phyloP scores from a whole-genome alignment of 2,113 vertebrate genomes.

The Alligator mississippiensis region DNA sequence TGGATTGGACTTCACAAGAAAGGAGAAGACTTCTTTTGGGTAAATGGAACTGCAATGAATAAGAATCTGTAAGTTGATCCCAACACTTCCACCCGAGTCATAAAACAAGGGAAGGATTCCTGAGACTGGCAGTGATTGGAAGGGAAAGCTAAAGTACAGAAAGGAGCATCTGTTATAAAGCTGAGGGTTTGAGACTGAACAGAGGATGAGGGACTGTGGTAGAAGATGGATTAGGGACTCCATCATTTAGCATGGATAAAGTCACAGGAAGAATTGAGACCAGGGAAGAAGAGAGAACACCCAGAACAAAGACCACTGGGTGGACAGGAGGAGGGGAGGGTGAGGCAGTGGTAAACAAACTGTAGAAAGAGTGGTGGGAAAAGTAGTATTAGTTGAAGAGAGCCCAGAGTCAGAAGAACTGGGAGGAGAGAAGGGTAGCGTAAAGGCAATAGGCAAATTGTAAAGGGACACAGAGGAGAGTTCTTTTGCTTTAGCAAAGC shows the following conservation, averaged over 20 bases:
- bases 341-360: accelerated
- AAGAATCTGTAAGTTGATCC: constrained; percentile 40
- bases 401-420: too few relatives aligned
- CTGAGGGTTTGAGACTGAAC: not conserved
- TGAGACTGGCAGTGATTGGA: not conserved
- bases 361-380: too few relatives aligned
- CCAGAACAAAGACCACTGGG: not conserved
- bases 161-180: not conserved
- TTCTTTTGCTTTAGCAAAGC: too few relatives aligned
- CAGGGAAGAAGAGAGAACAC: not conserved
- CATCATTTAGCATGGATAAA: not conserved
- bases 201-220: not conserved
- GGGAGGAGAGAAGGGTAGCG: too few relatives aligned
- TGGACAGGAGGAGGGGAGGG: not conserved
- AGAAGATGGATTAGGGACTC: not conserved
- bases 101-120: not conserved
- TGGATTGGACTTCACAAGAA: constrained; percentile 60
- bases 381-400: too few relatives aligned
- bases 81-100: not conserved
- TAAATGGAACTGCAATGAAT: constrained; percentile 50
- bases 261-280: not conserved
- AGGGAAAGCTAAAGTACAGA: not conserved
- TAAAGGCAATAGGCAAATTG: too few relatives aligned
- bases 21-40: constrained; percentile 56
- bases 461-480: too few relatives aligned